These are phyloP conservation scores for Erethizon dorsatum DNA, from an alignment of 2,797 vertebrate species.

Conservation along the genomic window DNA sequence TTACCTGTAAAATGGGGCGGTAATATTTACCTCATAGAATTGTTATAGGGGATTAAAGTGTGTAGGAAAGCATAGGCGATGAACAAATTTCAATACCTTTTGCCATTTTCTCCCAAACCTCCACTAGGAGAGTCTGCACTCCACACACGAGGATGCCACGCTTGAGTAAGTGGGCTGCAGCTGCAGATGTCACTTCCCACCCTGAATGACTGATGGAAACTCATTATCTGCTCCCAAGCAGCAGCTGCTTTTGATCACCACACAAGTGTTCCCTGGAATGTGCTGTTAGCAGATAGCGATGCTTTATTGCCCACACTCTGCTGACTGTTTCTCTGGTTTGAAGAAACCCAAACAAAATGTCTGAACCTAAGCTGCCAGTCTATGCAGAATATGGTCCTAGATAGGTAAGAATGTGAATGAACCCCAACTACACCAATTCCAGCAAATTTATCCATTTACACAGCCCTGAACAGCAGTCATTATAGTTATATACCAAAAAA, in stretches of 20 bases:
- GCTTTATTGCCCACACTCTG: constrained; percentile 53
- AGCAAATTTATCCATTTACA: not conserved
- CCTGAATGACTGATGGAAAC: constrained; percentile 59
- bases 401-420: not conserved
- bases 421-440: not conserved
- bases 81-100: not conserved
- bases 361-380: not conserved
- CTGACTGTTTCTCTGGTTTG: constrained; percentile 65
- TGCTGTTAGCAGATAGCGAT: constrained; percentile 60
- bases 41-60: not conserved
- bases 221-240: constrained; percentile 60
- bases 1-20: constrained; percentile 32
- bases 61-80: not conserved
- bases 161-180: not conserved
- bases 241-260: constrained; percentile 39
- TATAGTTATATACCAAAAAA: not conserved
- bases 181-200: not conserved
- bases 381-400: not conserved
- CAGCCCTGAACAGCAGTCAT: not conserved
- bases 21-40: not conserved
- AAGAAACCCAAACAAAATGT: not conserved
- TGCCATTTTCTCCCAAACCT: not conserved
- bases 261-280: constrained; percentile 49
- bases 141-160: not conserved
- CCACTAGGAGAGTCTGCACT: not conserved